These are phyloP conservation scores for Psittacara wagleri DNA, from an alignment of 2,113 vertebrate species.

Conservation along the genomic window DNA sequence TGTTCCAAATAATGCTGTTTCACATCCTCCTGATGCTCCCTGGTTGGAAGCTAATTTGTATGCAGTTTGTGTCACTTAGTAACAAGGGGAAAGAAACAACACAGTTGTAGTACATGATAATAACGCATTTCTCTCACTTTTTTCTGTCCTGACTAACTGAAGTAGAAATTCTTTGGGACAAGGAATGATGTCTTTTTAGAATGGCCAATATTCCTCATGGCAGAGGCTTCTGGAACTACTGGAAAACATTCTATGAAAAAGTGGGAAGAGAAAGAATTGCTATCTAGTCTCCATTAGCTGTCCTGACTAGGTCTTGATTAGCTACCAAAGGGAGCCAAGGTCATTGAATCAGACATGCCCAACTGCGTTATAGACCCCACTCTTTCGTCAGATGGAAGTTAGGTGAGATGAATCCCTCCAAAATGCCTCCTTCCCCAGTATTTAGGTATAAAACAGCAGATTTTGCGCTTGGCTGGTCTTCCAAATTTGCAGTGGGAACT, in stretches of 20 bases:
- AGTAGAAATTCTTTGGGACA: not conserved
- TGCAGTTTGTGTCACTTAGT: not conserved
- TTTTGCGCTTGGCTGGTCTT: conserved; percentile 3
- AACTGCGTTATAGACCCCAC: rapidly evolving
- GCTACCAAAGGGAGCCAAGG: not conserved
- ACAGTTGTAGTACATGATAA: conserved; percentile 51
- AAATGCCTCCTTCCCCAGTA: not conserved
- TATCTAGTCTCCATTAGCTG: not conserved
- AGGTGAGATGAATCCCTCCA: not conserved
- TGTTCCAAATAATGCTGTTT: conserved; percentile 48
- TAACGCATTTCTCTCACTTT: conserved; percentile 15
- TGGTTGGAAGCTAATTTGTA: conserved; percentile 50
- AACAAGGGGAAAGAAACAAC: conserved; percentile 43
- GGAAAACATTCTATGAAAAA: not conserved
- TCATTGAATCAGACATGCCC: not conserved
- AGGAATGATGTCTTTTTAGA: not conserved
- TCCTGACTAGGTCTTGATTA: not conserved
- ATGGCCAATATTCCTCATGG: not conserved
- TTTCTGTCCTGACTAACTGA: not conserved
- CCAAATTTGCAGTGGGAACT: not conserved
- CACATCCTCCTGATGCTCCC: not conserved
- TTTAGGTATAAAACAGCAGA: not conserved
- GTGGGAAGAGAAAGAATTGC: not conserved
- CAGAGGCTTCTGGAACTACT: not conserved
- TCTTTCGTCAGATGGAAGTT: not conserved